Base-by-base conservation (phyloP, 2,888 invertebrate genomes). In the Ischnura elegans region DNA sequence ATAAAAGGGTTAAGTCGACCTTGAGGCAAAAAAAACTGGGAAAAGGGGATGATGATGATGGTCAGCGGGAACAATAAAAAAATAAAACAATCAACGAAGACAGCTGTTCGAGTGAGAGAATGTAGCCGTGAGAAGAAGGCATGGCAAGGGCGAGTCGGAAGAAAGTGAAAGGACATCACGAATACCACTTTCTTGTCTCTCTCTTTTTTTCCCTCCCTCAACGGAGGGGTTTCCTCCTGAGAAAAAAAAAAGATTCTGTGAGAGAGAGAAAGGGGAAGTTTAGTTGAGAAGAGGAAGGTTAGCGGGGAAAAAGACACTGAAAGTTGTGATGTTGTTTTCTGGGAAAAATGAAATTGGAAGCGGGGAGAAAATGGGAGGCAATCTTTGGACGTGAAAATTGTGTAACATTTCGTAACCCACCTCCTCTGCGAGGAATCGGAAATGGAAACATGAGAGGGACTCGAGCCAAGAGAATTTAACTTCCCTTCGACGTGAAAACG, bases 241-340 rank as follows among this genome's bases (percentile, higher is more conserved):
- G 51, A 19, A 51, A 19, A n/a, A 61, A n/a, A 36, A n/a, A n/a
- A n/a, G n/a, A n/a, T n/a, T n/a, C n/a, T n/a, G n/a, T n/a, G n/a
- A 76, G 36, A 36, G 8, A n/a, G 76, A 76, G 76, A 76, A 76
- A 76, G 76, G 76, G 76, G 76, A 76, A 76, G 66, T 0, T 10
- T n/a, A n/a, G 36, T 25, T 61, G 61, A 2, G 51, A 1, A 6
- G 61, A 47, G 51, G 29, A 10, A 21, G 51, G 51, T 51, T 51
- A 51, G 51, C 51, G 51, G 51, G 51, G 51, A 42, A 21, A n/a
- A 55, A 55, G 87, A 87, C 55, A 87, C 87, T 87, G 55, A 87
- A 87, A 87, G 87, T 87, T 55, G 87, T 87, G 87, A 87, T 87
- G 55, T n/a, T n/a, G n/a, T 87, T 87, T 51, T 87, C 55, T 76